These are phyloP conservation scores for Nerophis lumbriciformis DNA, from an alignment of 2,113 vertebrate species.

Conservation along the genomic window DNA sequence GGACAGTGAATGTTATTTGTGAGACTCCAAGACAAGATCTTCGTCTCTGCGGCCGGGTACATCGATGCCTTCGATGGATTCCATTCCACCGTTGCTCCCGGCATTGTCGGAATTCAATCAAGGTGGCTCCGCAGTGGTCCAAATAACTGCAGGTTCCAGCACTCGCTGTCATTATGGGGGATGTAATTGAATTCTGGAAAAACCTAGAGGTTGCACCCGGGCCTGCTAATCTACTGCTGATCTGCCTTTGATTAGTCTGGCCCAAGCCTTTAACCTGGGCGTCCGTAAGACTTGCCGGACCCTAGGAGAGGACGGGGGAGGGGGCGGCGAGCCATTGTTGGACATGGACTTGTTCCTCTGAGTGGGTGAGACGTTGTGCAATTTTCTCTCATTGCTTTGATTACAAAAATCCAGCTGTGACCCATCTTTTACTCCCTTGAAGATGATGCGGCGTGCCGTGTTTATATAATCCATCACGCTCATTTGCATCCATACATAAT, in stretches of 20 bases:
- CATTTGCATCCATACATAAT: constrained; percentile 30
- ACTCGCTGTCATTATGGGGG: constrained; percentile 63
- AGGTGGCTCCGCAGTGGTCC: constrained; percentile 51
- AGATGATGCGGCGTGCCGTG: not conserved
- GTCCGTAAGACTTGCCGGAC: constrained; percentile 51
- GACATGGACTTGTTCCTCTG: constrained; percentile 36
- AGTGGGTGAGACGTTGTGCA: constrained; percentile 35
- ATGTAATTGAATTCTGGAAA: constrained; percentile 67
- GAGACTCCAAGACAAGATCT: constrained; percentile 32
- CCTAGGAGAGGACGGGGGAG: constrained; percentile 42
- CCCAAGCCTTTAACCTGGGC: constrained; percentile 37
- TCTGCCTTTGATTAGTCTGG: constrained; percentile 68
- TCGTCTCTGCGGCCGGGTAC: constrained; percentile 34
- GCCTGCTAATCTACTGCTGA: constrained; percentile 66
- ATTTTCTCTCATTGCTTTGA: constrained; percentile 37
- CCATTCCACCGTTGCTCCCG: constrained; percentile 46
- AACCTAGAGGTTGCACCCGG: constrained; percentile 57
- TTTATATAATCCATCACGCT: constrained; percentile 21
- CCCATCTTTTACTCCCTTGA: constrained; percentile 24
- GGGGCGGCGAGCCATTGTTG: constrained; percentile 39
- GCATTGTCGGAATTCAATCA: constrained; percentile 68
- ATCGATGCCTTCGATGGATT: constrained; percentile 35
- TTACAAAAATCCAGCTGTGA: constrained; percentile 23
- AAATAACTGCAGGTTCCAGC: constrained; percentile 66
- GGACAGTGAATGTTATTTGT: constrained; percentile 51